These are phyloP conservation scores for Aphelinus certus DNA, from an alignment of 1,140 invertebrate species.

Conservation along the genomic window DNA sequence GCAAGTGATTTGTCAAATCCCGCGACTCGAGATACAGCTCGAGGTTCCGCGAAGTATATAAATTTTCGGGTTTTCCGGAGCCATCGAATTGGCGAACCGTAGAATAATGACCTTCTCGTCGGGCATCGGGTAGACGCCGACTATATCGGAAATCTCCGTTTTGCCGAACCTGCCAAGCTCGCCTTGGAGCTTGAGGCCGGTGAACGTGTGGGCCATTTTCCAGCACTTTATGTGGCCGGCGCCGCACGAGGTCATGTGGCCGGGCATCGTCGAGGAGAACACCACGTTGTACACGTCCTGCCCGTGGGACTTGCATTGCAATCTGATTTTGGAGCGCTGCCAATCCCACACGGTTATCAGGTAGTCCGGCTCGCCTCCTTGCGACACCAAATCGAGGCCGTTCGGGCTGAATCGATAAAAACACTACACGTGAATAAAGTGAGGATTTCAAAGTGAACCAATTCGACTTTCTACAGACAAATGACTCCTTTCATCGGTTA, in stretches of 20 bases:
- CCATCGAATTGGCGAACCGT: too few species aligned
- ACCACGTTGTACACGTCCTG: constrained; percentile 81
- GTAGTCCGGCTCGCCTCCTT: constrained; percentile 86
- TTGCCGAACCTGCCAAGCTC: constrained; percentile 87
- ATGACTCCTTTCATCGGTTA: too few species aligned
- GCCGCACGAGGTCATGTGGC: constrained; percentile 81
- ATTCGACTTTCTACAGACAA: too few species aligned
- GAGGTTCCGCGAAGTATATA: too few species aligned
- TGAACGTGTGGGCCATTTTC: constrained; percentile 91
- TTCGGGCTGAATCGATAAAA: constrained; percentile 69
- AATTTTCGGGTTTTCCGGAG: too few species aligned
- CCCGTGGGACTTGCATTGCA: constrained; percentile 82
- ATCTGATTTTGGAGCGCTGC: constrained; percentile 76
- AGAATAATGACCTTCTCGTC: constrained; percentile 78
- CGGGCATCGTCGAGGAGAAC: constrained; percentile 82
- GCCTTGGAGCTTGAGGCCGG: constrained; percentile 88
- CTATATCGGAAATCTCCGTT: constrained; percentile 89
- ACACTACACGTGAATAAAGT: too few species aligned
- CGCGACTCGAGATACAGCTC: too few species aligned
- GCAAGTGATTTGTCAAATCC: too few species aligned
- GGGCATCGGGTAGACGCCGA: constrained; percentile 83
- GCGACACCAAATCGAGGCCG: constrained; percentile 82
- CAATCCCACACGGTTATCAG: constrained; percentile 90
- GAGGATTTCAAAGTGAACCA: too few species aligned
- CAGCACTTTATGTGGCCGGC: constrained; percentile 88